phyloP scores from a whole-genome alignment of 2,888 invertebrate genomes.

The Anthophora plumipes region DNA sequence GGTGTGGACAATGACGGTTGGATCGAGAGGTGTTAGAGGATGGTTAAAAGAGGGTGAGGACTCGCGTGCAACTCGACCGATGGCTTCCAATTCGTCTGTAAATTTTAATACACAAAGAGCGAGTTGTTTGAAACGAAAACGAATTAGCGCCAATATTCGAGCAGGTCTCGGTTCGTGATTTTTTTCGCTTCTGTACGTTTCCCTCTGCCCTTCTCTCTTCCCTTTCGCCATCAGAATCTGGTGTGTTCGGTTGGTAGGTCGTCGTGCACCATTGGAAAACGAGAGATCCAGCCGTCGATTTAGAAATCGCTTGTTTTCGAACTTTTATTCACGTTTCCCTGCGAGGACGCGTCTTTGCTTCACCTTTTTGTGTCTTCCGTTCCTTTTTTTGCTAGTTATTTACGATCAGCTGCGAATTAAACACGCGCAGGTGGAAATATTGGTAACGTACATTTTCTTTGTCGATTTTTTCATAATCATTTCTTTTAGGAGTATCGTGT shows the following conservation, averaged over 20 bases:
- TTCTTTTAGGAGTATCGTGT: too few relatives aligned
- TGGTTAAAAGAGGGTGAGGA: neutral
- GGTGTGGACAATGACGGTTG: neutral
- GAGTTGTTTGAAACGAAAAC: slow-evolving; percentile 35
- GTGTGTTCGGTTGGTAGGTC: neutral
- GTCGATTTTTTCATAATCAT: neutral
- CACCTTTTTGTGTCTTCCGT: neutral
- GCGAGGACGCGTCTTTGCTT: slow-evolving; percentile 1
- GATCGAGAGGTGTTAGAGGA: neutral
- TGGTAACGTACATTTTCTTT: neutral
- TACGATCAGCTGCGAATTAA: neutral
- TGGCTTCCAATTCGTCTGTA: slow-evolving; percentile 31
- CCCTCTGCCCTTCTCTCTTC: neutral
- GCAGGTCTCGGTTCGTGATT: neutral
- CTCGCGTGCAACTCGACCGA: neutral
- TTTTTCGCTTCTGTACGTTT: neutral
- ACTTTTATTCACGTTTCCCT: slow-evolving; percentile 20
- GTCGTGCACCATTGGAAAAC: slow-evolving; percentile 36
- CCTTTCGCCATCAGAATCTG: neutral
- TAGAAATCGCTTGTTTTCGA: slow-evolving; percentile 37
- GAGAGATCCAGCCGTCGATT: slow-evolving; percentile 19
- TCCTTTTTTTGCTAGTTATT: too few relatives aligned
- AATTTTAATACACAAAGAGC: slow-evolving; percentile 39
- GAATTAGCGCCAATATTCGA: slow-evolving; percentile 21
- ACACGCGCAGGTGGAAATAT: neutral